A percentile compares a stretch with the other conserved stretches of the same genome.
phyloP scores from a whole-genome alignment of 2,113 vertebrate genomes.

The Pantherophis guttatus region DNA sequence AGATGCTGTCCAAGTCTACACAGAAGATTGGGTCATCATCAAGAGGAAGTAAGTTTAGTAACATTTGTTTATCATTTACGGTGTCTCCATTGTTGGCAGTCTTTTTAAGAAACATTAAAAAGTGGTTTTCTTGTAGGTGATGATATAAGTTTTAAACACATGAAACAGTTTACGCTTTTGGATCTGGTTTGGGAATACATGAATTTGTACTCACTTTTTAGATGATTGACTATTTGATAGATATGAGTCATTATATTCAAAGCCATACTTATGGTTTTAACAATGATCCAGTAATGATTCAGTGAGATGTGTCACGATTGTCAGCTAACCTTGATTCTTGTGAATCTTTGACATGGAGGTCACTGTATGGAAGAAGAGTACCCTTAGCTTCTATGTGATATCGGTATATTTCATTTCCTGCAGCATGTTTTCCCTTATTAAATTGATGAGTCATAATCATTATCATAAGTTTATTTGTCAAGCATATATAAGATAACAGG shows the following conservation, averaged over 20 bases:
- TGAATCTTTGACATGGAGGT: not conserved
- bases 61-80: not conserved
- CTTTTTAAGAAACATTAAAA: not conserved
- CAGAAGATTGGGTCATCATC: conserved; percentile 87
- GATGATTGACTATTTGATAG: not conserved
- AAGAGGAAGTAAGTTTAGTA: conserved; percentile 79
- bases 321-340: no score
- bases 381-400: not conserved
- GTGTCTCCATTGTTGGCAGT: not conserved
- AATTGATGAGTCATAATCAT: no score
- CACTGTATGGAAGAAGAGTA: not conserved
- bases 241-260: not conserved
- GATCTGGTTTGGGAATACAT: not conserved
- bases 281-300: not conserved
- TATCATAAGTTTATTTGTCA: no score
- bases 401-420: not conserved
- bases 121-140: no score
- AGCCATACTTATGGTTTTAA: not conserved
- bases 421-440: not conserved
- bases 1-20: conserved; percentile 84
- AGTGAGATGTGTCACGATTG: not conserved
- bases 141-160: not conserved
- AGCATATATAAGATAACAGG: no score
- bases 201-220: not conserved
- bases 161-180: not conserved